Percentiles rank a stretch among this genome's conserved stretches.
Conservation (phyloP, 1,140 invertebrate genomes). For the Caenorhabditis latens region DNA sequence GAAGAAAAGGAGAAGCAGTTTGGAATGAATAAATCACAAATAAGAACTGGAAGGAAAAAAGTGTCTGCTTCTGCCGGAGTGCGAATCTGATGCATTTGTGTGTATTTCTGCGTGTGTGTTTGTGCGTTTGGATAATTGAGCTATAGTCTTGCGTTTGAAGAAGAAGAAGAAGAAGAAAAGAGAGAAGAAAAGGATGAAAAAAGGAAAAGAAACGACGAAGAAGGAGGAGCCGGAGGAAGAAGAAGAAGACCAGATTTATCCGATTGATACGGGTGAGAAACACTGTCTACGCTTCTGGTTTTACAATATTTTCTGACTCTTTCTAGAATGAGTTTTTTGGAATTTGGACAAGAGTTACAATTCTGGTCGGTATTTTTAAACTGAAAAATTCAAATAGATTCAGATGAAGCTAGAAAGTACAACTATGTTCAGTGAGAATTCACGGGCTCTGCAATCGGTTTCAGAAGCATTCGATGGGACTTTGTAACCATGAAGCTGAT, state of each 20-base stretch:
- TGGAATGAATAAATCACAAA: not conserved
- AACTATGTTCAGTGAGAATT: too few species aligned
- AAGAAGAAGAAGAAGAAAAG: not conserved
- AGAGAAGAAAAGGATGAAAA: not conserved
- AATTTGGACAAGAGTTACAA: too few species aligned
- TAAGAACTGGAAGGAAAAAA: conserved; percentile 16
- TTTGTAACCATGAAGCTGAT: too few species aligned
- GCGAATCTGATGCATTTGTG: conserved; percentile 19
- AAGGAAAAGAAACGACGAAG: not conserved
- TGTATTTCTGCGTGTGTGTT: conserved; percentile 3
- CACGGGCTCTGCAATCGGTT: too few species aligned
- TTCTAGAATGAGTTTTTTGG: too few species aligned
- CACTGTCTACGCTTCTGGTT: not conserved
- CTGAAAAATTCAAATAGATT: too few species aligned
- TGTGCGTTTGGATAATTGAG: conserved; percentile 50
- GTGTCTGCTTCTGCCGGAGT: not conserved
- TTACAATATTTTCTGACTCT: not conserved
- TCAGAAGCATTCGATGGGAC: too few species aligned
- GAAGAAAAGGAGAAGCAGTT: too few species aligned
- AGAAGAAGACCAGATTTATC: conserved; percentile 43
- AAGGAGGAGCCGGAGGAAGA: not conserved
- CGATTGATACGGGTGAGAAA: conserved; percentile 46
- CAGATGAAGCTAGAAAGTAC: too few species aligned
- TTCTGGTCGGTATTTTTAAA: too few species aligned
- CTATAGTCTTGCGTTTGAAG: conserved; percentile 48